These are phyloP conservation scores for Diarsia rubi DNA, from an alignment of 2,888 invertebrate species.

Conservation along the genomic window DNA sequence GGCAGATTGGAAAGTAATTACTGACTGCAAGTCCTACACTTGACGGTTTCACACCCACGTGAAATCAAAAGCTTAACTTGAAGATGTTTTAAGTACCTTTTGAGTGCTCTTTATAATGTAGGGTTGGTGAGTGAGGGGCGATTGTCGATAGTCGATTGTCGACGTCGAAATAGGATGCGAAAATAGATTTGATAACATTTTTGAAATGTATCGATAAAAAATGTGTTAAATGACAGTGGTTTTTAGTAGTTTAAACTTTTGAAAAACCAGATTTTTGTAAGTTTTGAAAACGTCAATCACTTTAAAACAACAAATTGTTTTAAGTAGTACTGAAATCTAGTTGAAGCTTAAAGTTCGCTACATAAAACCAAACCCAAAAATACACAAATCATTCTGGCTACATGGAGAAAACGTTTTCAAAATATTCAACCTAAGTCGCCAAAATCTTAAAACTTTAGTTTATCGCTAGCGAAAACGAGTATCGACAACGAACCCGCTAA, in stretches of 20 bases:
- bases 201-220: not conserved
- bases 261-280: not conserved
- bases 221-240: not conserved
- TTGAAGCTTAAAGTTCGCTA: not conserved
- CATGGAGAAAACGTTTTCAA: not conserved
- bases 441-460: not conserved
- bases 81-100: constrained; percentile 75
- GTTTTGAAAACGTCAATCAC: not conserved
- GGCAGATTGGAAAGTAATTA: constrained; percentile 84
- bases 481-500: constrained; percentile 46
- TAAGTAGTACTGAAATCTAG: not conserved
- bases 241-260: not conserved
- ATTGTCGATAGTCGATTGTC: constrained; percentile 1
- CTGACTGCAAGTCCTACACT: constrained; percentile 76
- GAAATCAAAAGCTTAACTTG: constrained; percentile 73
- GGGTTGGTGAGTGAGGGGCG: constrained; percentile 33
- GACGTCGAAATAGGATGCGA: not conserved
- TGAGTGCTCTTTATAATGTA: constrained; percentile 75
- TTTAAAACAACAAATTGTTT: not conserved
- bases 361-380: not conserved
- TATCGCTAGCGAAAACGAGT: constrained; percentile 44
- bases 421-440: not conserved
- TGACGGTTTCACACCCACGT: constrained; percentile 77
- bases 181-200: not conserved
- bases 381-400: not conserved